Evolutionary conservation across 2,888 invertebrate species (phyloP).

Genomic region (Lapara coniferarum): DNA sequence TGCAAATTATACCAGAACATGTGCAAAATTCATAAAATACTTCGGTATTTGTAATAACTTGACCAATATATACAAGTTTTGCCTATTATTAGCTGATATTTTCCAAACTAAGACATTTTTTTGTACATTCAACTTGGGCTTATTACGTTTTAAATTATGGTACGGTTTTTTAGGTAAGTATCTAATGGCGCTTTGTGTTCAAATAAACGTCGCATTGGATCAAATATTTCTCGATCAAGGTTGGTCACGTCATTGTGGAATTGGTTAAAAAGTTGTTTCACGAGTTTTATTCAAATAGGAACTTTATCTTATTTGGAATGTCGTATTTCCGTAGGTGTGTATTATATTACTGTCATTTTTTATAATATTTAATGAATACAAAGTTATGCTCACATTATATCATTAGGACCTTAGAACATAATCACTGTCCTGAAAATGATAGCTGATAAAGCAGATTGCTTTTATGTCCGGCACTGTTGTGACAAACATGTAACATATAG

Average conservation of each 20-base stretch:
- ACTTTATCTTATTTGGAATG: neutral
- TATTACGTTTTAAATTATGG: neutral
- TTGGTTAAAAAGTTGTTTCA: neutral
- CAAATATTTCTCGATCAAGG: slow-evolving; percentile 1
- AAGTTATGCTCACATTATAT: too few species aligned
- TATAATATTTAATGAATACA: neutral
- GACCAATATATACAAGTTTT: too few species aligned
- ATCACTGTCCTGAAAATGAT: too few species aligned
- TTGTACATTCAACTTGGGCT: neutral
- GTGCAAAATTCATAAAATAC: too few species aligned
- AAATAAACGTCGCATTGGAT: neutral
- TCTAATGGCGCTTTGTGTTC: neutral
- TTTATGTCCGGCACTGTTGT: too few species aligned
- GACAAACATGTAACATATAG: too few species aligned
- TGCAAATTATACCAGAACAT: too few species aligned
- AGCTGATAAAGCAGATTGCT: too few species aligned
- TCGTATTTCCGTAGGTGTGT: neutral
- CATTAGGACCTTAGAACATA: too few species aligned
- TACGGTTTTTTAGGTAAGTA: neutral
- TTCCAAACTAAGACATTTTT: neutral
- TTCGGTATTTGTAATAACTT: too few species aligned
- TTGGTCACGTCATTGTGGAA: neutral
- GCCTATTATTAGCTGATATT: too few species aligned
- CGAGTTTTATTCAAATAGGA: neutral
- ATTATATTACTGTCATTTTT: neutral